Percentiles rank a stretch among this genome's conserved stretches.
These are phyloP conservation scores for Struthidea cinerea DNA, from an alignment of 2,113 vertebrate species.

Conservation along the genomic window DNA sequence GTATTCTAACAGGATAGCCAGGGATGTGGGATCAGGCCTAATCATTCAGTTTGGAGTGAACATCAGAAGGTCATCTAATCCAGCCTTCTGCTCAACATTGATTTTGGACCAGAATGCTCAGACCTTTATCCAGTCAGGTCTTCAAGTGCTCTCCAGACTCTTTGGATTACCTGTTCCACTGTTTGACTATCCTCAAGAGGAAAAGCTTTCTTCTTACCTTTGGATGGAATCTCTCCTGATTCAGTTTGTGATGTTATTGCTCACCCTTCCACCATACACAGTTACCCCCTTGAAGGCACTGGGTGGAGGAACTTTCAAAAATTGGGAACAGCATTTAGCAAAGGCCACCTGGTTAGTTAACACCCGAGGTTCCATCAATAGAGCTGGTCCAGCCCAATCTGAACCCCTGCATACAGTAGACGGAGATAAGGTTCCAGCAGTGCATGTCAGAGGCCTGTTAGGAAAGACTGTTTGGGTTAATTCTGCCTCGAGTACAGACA, in stretches of 20 bases:
- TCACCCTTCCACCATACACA: neutral
- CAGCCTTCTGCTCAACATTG: neutral
- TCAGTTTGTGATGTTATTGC: neutral
- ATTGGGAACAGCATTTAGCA: no score
- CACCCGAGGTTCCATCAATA: no score
- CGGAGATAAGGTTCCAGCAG: no score
- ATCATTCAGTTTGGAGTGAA: neutral
- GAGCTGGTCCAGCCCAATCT: no score
- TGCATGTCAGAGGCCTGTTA: no score
- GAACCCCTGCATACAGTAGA: no score
- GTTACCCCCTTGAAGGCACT: no score
- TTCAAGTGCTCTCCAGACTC: neutral
- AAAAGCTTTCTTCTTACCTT: neutral
- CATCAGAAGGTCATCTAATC: neutral
- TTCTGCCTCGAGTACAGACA: no score
- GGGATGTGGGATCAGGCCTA: neutral
- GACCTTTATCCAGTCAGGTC: neutral
- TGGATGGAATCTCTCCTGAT: neutral
- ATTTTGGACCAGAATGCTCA: neutral
- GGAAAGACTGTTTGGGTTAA: no score
- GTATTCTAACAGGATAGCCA: neutral
- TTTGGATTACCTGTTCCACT: neutral
- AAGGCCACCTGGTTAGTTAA: no score
- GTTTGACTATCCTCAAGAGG: neutral
- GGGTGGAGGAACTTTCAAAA: no score